These are phyloP conservation scores for Orchesella flavescens DNA, from an alignment of 2,888 invertebrate genomes.

Conservation along the genomic window DNA sequence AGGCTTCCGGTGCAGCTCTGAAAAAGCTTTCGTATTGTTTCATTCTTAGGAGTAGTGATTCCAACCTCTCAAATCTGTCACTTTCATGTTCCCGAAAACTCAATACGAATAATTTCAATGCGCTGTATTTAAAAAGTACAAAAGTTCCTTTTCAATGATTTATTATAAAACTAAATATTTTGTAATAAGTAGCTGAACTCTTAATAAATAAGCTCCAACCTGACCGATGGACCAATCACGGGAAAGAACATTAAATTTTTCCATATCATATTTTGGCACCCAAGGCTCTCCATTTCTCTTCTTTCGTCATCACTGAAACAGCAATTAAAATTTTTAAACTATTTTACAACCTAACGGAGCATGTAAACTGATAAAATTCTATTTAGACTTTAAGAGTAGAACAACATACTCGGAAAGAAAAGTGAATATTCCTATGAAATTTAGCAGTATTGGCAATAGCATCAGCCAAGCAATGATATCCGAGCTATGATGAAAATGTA, in stretches of 20 bases:
- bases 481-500: constrained; percentile 61
- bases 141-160: neutral
- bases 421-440: constrained; percentile 65
- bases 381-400: too few species aligned
- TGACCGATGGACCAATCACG: constrained; percentile 59
- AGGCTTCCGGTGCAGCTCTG: constrained; percentile 64
- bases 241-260: constrained; percentile 66
- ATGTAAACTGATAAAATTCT: too few species aligned
- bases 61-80: constrained; percentile 62
- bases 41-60: constrained; percentile 60
- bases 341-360: too few species aligned
- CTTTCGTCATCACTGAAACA: constrained; percentile 55
- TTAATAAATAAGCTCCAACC: constrained; percentile 36
- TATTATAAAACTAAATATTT: neutral
- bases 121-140: constrained; percentile 23
- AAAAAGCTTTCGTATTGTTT: constrained; percentile 66
- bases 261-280: constrained; percentile 27
- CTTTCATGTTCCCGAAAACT: constrained; percentile 49
- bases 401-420: constrained; percentile 63
- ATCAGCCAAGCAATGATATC: constrained; percentile 65
- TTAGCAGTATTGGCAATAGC: constrained; percentile 54
- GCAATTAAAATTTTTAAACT: neutral
- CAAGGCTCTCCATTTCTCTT: constrained; percentile 59
- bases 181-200: neutral
- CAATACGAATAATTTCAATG: constrained; percentile 49